These are phyloP conservation scores for Pseudococcus longispinus DNA, from an alignment of 2,888 invertebrate species.

Conservation along the genomic window DNA sequence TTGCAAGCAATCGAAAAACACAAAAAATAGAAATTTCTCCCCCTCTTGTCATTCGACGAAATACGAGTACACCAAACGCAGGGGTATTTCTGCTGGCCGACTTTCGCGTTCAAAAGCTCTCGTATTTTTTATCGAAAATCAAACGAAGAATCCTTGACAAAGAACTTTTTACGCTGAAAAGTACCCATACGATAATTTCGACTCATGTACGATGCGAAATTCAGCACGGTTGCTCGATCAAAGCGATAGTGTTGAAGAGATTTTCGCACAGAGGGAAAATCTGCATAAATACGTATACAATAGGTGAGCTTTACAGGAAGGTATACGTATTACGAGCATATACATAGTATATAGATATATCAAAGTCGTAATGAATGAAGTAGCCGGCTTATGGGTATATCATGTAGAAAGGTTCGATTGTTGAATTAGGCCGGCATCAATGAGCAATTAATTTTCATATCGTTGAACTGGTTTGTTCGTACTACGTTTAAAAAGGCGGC, in stretches of 20 bases:
- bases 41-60: too few species aligned
- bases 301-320: not conserved
- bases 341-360: not conserved
- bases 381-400: not conserved
- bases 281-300: not conserved
- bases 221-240: constrained; percentile 4
- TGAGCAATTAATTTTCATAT: constrained; percentile 16
- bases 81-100: too few species aligned
- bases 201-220: not conserved
- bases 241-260: not conserved
- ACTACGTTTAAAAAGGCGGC: not conserved
- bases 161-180: not conserved
- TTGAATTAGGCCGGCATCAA: not conserved
- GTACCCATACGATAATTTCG: not conserved
- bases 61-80: too few species aligned
- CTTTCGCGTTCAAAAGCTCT: too few species aligned
- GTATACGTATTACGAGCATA: not conserved
- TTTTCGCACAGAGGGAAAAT: not conserved
- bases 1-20: too few species aligned
- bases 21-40: too few species aligned
- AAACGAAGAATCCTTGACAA: constrained; percentile 4
- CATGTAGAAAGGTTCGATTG: not conserved
- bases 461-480: not conserved
- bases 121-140: not conserved
- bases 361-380: constrained; percentile 6